A percentile compares a stretch with the other conserved stretches of the same genome.
Evolutionary conservation across 2,888 invertebrate genomes (phyloP).

Genomic region (Tenthredo amoena): DNA sequence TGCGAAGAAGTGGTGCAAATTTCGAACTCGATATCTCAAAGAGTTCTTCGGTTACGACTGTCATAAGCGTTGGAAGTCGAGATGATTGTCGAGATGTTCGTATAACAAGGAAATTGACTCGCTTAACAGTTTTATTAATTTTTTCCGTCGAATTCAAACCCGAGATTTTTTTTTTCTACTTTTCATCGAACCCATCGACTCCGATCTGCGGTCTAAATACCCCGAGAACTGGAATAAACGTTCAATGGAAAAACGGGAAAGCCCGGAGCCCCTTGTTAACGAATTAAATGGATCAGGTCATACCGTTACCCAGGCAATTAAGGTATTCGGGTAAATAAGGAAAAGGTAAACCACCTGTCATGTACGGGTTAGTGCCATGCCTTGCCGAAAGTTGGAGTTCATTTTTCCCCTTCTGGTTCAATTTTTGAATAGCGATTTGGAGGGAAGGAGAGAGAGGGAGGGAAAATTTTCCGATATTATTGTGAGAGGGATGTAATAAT

Average conservation of each 20-base stretch:
- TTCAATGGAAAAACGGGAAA: neutral
- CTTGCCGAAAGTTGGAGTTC: neutral
- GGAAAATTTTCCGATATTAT: neutral
- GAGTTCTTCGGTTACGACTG: neutral
- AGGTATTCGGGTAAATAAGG: constrained; percentile 23
- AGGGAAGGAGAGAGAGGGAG: neutral
- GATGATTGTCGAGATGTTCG: neutral
- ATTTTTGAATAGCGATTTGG: no score
- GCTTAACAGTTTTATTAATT: neutral
- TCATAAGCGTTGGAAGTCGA: neutral
- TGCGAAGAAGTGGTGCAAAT: neutral
- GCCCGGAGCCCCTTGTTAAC: neutral
- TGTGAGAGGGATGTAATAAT: neutral
- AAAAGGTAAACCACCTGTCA: constrained; percentile 1
- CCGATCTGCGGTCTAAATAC: neutral
- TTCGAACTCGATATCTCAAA: neutral
- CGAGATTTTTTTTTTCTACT: neutral
- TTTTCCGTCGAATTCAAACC: neutral
- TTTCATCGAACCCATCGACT: neutral
- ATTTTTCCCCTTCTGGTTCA: no score
- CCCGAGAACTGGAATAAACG: neutral
- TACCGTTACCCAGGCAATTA: neutral
- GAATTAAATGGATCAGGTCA: neutral
- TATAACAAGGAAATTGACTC: neutral
- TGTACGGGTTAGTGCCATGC: neutral